phyloP scores from a whole-genome alignment of 37 sponge, comb jelly and placozoan genomes.

The Petrosia ficiformis region DNA sequence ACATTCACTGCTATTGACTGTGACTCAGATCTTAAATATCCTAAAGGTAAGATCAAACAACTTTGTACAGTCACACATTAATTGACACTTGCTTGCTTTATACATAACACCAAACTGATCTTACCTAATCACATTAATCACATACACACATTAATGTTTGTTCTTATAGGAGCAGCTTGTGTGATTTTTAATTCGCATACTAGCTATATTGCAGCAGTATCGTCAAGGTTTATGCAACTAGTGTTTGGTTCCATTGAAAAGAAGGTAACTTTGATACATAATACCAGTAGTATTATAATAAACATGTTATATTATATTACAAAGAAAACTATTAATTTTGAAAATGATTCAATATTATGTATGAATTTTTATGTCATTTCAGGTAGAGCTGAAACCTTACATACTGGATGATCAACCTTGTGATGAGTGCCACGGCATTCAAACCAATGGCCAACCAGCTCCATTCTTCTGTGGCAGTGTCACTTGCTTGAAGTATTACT shows the following conservation, averaged over 20 bases:
- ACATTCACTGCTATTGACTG: slow-evolving; percentile 80
- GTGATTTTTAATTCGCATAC: slow-evolving; percentile 80
- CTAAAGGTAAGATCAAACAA: slow-evolving; percentile 72
- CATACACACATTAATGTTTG: not conserved
- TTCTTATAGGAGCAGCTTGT: slow-evolving; percentile 83
- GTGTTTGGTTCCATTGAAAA: slow-evolving; percentile 84
- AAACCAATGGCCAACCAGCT: slow-evolving; percentile 84
- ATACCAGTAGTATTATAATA: not conserved
- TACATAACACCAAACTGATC: too few species aligned
- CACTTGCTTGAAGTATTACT: slow-evolving; percentile 92
- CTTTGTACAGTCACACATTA: slow-evolving; percentile 8
- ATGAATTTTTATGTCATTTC: not conserved
- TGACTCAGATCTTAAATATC: slow-evolving; percentile 85
- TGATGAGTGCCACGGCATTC: slow-evolving; percentile 94
- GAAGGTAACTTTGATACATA: slow-evolving; percentile 64
- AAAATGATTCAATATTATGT: too few species aligned
- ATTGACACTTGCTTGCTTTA: slow-evolving; percentile 2
- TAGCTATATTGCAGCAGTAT: slow-evolving; percentile 92
- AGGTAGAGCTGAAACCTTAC: slow-evolving; percentile 97
- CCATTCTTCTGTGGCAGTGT: slow-evolving; percentile 97
- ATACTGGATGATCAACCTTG: slow-evolving; percentile 94
- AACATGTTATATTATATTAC: not conserved
- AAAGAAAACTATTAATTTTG: not conserved
- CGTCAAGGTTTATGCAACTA: slow-evolving; percentile 89
- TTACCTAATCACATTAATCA: not conserved